Evolutionary conservation across 2,888 invertebrate genomes (phyloP), one percentile per base, ranked within the genome.

Genomic region (Apodemia duryi): DNA sequence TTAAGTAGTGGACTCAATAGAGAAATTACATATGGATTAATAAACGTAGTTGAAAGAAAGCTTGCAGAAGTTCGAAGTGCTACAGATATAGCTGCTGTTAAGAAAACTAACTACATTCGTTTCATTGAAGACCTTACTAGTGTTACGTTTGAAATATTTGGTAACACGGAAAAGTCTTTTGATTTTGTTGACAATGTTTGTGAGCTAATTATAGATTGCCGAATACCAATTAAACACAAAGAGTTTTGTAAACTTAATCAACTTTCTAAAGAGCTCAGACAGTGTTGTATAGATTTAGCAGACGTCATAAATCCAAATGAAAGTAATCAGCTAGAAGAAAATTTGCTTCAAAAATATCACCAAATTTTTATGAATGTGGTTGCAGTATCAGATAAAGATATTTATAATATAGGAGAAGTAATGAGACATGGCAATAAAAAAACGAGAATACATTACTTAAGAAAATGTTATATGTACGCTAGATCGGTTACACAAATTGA

Each of bases 381-480:
- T 70, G 85, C 91, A 10, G 88, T 89, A 0, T 89, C 91, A 2
- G 91, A 91, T 57, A 91, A 91, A 73, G 91, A 91, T 68, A 67
- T 91, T 38, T 91, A 85, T 68, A 89, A 88, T 64, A 79, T 91
- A 2, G 79, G 80, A 1, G 91, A 91, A 71, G 85, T 91, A 11
- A 81, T 80, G 43, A 81, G 85, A 5, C 82, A 85, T 41, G 83
- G 83, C 0, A 84, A 75, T 13, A 91, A 82, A 66, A 91, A 91
- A 69, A 73, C 85, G 21, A 83, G 86, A 74, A 85, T 77, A 66
- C 91, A 88, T 65, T 94, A 93, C 74, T 77, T 94, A 62, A 84
- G 88, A 72, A 92, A 92, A 82, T 87, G 94, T 69, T 93, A 93
- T 73, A 93, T 92, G 78, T 94, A 94, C 72, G 85, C 93, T 64